Conservation (phyloP, 35 echinoderm and acorn worm genomes). For the Antedon bifida region DNA sequence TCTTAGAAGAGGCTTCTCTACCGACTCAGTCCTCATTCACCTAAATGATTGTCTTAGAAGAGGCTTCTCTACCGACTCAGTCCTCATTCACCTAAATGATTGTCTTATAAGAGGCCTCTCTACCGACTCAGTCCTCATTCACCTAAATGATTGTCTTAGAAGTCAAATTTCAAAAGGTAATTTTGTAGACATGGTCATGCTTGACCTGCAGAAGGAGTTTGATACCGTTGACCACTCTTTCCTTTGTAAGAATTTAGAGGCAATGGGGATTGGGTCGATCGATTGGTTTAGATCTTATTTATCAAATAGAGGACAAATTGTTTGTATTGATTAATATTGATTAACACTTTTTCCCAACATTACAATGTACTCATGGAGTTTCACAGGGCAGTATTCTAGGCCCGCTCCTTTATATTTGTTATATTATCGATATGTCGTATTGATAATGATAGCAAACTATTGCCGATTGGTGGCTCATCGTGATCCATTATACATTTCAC, state of each 20-base stretch:
- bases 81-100: no score
- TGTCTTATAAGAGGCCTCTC: conserved; percentile 14
- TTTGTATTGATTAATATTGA: background rate
- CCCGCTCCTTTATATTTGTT: conserved; percentile 1
- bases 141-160: conserved; percentile 19
- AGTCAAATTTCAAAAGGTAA: no score
- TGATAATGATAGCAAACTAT: no score
- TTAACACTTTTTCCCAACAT: background rate
- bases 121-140: conserved; percentile 11
- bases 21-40: no score
- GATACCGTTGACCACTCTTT: conserved; percentile 25
- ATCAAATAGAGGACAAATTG: background rate
- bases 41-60: no score
- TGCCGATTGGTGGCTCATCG: no score
- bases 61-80: no score
- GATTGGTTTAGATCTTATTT: background rate
- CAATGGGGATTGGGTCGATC: background rate
- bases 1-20: background rate
- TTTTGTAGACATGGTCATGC: conserved; percentile 14
- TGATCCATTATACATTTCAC: no score
- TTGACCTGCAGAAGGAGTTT: conserved; percentile 24
- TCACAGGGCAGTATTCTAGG: conserved; percentile 13
- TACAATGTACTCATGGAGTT: background rate
- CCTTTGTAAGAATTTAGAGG: conserved; percentile 7
- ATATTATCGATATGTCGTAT: no score